Base-by-base conservation (phyloP, 2,888 invertebrate genomes). In the Minunthozetes semirufus region DNA sequence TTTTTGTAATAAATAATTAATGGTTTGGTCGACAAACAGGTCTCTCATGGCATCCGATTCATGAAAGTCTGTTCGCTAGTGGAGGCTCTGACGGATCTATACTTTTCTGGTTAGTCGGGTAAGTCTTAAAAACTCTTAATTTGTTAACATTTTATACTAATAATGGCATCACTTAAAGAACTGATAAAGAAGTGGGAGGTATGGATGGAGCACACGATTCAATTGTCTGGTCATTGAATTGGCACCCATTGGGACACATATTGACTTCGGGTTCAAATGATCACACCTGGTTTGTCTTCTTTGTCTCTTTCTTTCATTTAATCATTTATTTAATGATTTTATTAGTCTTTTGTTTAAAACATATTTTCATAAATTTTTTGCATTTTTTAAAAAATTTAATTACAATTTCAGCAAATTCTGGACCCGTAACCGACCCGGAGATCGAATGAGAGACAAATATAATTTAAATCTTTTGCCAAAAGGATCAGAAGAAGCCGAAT, bases 211-310 rank as follows among this genome's bases (percentile, higher is more conserved):
- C 99, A 2, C 99, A 99, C 84, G 99, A 99, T 83, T 95, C 94
- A 81, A 96, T 97, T 82, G 96, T 99, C 4, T 99, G 99, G 99
- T 94, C 95, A 17, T 86, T 99, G 82, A 95, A 96, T 42, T 99
- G 99, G 99, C 99, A 99, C 86, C 99, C 99, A 0, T 85, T 99
- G 22, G 99, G 99, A 0, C 99, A 99, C 81, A 98, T 99, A 80
- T 86, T 99, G 46, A 97, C 96, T 81, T 96, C 98, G 3, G 99
- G 98, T 0, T 98, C 98, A n/a, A 99, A 99, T 85, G 99, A 99
- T 84, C 98, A 99, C 81, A 94, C 97, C 33, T 86, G 86, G 83
- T 85, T 80, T 79, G 82, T 80, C 25, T n/a, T 70, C 19, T 27
- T 27, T 6, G n/a, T 50, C 9, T 5, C 15, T 9, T 48, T 17